phyloP scores from a whole-genome alignment of 2,113 vertebrate species.

The Rhinogobius similis region DNA sequence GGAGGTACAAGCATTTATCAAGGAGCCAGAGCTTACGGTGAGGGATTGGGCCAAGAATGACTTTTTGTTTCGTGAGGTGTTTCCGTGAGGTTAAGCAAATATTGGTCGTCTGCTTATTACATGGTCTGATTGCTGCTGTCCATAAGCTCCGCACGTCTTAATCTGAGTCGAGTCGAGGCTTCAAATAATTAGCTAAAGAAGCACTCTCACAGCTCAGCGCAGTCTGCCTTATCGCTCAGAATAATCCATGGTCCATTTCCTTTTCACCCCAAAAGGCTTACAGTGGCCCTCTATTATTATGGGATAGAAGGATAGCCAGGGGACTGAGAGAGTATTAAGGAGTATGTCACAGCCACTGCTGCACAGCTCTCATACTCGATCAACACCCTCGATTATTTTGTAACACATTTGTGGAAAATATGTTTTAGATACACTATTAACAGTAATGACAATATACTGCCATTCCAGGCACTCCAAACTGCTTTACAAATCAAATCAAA shows the following conservation, averaged over 20 bases:
- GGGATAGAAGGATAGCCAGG: conserved; percentile 16
- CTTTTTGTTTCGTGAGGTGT: conserved; percentile 71
- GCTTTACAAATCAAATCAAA: too few relatives aligned
- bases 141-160: conserved; percentile 56
- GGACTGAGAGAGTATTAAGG: conserved; percentile 39
- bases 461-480: too few relatives aligned
- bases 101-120: conserved; percentile 64
- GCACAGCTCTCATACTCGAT: not conserved
- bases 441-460: too few relatives aligned
- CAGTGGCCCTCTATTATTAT: conserved; percentile 43
- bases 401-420: too few relatives aligned
- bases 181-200: conserved; percentile 68
- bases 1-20: conserved; percentile 55
- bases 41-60: conserved; percentile 63
- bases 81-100: conserved; percentile 69
- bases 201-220: conserved; percentile 51
- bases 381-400: not conserved
- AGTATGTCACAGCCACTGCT: conserved; percentile 32
- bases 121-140: conserved; percentile 67
- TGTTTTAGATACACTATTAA: too few relatives aligned
- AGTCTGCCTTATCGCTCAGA: conserved; percentile 56
- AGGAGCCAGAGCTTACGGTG: conserved; percentile 49
- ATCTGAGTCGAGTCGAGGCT: conserved; percentile 62
- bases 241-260: conserved; percentile 57
- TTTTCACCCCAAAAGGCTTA: conserved; percentile 54